Conservation (phyloP, 2,888 invertebrate genomes). For the Nemapogon koenigi region DNA sequence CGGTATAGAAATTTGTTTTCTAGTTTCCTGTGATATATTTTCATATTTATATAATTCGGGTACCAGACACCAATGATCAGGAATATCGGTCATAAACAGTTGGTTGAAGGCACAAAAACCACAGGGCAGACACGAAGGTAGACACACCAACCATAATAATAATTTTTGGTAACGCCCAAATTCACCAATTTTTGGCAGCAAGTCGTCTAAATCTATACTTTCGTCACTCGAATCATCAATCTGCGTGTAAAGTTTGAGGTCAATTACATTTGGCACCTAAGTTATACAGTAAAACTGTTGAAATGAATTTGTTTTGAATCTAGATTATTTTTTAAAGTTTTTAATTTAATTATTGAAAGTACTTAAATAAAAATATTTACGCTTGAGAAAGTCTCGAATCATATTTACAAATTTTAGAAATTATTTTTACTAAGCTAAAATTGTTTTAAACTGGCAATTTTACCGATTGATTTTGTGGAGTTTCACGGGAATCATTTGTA, state of each 20-base stretch:
- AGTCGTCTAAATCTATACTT: constrained; percentile 81
- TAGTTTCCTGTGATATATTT: constrained; percentile 62
- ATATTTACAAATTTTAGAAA: no score
- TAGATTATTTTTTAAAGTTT: no score
- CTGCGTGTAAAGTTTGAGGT: no score
- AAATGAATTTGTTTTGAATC: no score
- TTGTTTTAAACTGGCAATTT: no score
- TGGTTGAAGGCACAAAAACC: constrained; percentile 94
- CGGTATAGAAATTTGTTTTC: constrained; percentile 68
- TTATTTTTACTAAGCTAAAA: no score
- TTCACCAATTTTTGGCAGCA: constrained; percentile 85
- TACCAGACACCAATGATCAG: constrained; percentile 85
- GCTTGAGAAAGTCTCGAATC: no score
- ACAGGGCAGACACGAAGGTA: constrained; percentile 89
- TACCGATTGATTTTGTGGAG: background rate
- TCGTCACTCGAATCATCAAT: no score
- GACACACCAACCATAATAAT: constrained; percentile 83
- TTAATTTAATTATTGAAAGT: no score
- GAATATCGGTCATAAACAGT: constrained; percentile 88
- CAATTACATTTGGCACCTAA: no score
- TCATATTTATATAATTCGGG: constrained; percentile 63
- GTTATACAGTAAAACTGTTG: no score
- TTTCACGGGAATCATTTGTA: background rate
- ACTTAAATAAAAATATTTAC: no score
- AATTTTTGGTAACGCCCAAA: constrained; percentile 89